Conservation (phyloP, 2,113 vertebrate genomes). For the Protomyctophum bolini region DNA sequence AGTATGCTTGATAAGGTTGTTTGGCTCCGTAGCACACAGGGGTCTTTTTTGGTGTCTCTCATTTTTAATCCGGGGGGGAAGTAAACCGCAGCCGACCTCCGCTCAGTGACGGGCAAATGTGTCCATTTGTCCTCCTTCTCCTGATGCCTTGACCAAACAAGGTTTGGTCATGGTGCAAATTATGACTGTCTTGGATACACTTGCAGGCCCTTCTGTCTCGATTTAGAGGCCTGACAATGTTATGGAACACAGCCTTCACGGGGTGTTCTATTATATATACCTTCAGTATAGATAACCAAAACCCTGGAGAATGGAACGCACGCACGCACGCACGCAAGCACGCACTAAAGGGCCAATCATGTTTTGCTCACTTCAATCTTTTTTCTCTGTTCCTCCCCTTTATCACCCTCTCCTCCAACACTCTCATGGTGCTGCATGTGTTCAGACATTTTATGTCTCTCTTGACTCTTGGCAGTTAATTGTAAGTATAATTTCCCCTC, state of each 20-base stretch:
- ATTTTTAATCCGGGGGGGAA: conserved; percentile 18
- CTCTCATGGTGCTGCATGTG: not conserved
- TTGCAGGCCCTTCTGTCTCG: conserved; percentile 15
- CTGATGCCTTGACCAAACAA: not conserved
- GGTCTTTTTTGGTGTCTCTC: not conserved
- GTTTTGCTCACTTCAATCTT: not conserved
- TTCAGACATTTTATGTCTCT: conserved; percentile 1
- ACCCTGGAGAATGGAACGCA: not conserved
- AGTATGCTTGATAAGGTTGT: conserved; percentile 14
- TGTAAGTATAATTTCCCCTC: too few species aligned
- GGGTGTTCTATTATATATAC: conserved; percentile 6
- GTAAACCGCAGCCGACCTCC: not conserved
- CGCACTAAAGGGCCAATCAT: not conserved
- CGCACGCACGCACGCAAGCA: not conserved
- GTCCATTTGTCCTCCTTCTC: too few species aligned
- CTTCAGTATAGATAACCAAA: conserved; percentile 6
- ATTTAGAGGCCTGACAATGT: conserved; percentile 20
- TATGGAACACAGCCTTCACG: not conserved
- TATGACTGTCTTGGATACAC: not conserved
- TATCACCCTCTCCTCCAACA: not conserved
- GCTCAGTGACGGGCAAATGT: not conserved
- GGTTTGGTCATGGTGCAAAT: conserved; percentile 5
- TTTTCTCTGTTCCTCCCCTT: not conserved
- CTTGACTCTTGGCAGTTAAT: not conserved
- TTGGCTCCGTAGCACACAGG: conserved; percentile 7